Evolutionary conservation across 2,888 invertebrate species (phyloP), one percentile per base, ranked within the genome.

Genomic region (Hypena proboscidalis): DNA sequence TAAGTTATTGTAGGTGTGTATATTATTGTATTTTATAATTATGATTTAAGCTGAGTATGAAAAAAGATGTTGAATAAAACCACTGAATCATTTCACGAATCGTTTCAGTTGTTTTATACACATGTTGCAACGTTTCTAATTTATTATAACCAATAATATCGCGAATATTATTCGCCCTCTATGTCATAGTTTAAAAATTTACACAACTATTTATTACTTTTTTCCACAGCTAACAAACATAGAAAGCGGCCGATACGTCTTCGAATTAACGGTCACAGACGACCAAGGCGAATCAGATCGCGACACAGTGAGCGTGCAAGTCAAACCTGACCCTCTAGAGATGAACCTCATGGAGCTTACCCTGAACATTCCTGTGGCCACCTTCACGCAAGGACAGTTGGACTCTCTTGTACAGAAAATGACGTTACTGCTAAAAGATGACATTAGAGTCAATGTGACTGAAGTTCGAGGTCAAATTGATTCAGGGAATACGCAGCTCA

Each of bases 211-310:
- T n/a, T n/a, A n/a, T n/a, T n/a, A n/a, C n/a, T n/a, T n/a, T 11
- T 27, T 25, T 17, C 29, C 11, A 13, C 72, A 95, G 95, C 81
- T 97, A 19, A 94, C 96, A n/a, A 95, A 97, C 78, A 92, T 98
- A 37, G 95, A 97, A 31, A 94, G 95, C 2, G 98, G 98, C 0
- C 93, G 95, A 55, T 98, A 98, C 77, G 94, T 97, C 1, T 98
- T 98, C 74, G 95, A 95, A 69, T 86, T 98, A 42, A 95, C 95
- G n/a, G 98, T 98, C 1, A 95, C 92, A 23, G 98, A 98, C 80
- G 96, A 96, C 58, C 97, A 98, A 78, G 98, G 98, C 0, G 91
- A 96, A 38, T 94, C 94, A 0, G 94, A 94, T 59, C 94, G 94
- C 8, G 97, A 98, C 77, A 95, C 95, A 0, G 97, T 97, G 11